Base-by-base conservation (phyloP, 2,888 invertebrate species). In the Philereme transversata region DNA sequence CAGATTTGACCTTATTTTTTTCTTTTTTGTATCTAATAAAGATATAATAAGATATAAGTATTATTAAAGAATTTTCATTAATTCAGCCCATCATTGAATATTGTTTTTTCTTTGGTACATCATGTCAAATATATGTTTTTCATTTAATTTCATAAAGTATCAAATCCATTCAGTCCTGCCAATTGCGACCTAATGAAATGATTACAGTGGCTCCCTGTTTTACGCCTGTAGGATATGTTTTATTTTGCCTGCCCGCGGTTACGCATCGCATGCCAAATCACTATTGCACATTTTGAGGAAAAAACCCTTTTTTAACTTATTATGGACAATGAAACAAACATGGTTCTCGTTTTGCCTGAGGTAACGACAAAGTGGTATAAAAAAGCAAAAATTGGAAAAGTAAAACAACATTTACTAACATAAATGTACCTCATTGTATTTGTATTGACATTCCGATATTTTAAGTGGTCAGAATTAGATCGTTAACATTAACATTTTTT, bases 161-260 rank as follows among this genome's bases (percentile, higher is more conserved):
- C 86, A 87, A 87, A 62, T 76, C 40, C 0, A 0, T 4, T 56
- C 9, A 3, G 46, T 63, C 72, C 57, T 6, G 43, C 60, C 68
- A 62, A 41, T 67, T 56, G 70, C 69, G 74, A 77, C 76, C 77
- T 84, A 87, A 87, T 86, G 73, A 82, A 87, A 84, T 82, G 83
- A 85, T 86, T 84, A 78, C 75, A 57, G 73, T 45, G 74, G 89
- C 90, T 90, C 87, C 90, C 90, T 87, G 90, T 90, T 80, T 90
- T 91, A 90, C 90, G 88, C 89, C 88, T 73, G 75, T 70, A 77
- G 86, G 85, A 83, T 83, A 82, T 79, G 81, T 87, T 88, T 82
- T 84, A 78, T 85, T 82, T 79, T 82, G 80, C 78, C 82, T 78
- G 82, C 77, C 67, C 56, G 70, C 52, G 69, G 69, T 69, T 72